phyloP scores from a whole-genome alignment of 1,140 invertebrate genomes.

The Drosophila bocqueti region DNA sequence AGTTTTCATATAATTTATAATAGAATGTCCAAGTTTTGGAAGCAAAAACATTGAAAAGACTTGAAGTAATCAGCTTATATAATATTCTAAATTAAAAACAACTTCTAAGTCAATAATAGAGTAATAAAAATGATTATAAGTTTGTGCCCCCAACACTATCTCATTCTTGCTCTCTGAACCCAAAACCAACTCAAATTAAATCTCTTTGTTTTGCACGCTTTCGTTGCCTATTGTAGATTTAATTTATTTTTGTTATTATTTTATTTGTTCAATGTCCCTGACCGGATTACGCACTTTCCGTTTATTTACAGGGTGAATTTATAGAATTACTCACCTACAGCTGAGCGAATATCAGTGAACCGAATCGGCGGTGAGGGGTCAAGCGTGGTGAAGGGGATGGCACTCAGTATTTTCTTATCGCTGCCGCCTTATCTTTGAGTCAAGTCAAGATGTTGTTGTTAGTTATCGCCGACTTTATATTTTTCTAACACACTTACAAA shows the following conservation, averaged over 20 bases:
- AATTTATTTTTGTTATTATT: conserved; percentile 29
- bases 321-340: conserved; percentile 24
- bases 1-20: background rate
- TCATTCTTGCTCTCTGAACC: background rate
- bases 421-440: conserved; percentile 12
- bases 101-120: too few species aligned
- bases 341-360: conserved; percentile 20
- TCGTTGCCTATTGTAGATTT: background rate
- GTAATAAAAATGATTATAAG: too few species aligned
- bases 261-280: conserved; percentile 49
- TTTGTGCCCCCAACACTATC: background rate
- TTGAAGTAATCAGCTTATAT: background rate
- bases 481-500: background rate
- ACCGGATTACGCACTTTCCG: conserved; percentile 53
- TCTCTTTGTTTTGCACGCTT: conserved; percentile 2
- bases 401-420: conserved; percentile 14
- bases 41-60: background rate
- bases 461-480: conserved; percentile 8
- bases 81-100: background rate
- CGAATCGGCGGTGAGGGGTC: background rate
- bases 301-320: conserved; percentile 1
- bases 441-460: background rate
- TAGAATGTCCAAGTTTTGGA: too few species aligned
- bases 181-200: background rate
- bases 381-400: background rate